phyloP scores from a whole-genome alignment of 2,113 vertebrate species.

The Anolis sagrei region DNA sequence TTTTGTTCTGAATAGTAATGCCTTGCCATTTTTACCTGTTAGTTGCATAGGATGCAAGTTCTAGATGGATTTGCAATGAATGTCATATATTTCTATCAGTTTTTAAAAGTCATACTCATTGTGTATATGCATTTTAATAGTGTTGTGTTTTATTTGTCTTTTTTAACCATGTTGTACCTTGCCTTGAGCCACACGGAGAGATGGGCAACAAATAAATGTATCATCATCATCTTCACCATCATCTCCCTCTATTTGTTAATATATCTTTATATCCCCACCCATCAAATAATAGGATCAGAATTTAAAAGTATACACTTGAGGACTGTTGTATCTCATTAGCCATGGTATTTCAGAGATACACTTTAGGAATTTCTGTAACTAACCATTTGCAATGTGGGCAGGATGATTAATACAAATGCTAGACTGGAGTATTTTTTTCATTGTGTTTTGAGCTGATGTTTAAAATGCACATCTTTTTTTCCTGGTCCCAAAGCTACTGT shows the following conservation, averaged over 20 bases:
- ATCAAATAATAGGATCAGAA: not conserved
- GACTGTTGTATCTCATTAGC: not conserved
- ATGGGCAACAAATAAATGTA: no score
- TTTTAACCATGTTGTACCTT: no score
- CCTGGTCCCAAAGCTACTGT: not conserved
- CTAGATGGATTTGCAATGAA: no score
- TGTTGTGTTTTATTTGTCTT: no score
- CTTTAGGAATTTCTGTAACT: not conserved
- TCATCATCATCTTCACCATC: not conserved
- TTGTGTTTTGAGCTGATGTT: not conserved
- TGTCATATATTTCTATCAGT: not conserved
- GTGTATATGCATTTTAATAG: no score
- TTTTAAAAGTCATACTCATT: not conserved
- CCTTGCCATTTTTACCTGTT: not conserved
- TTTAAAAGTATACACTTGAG: not conserved
- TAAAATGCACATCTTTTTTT: not conserved
- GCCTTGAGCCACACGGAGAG: no score
- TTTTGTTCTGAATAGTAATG: not conserved
- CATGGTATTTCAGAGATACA: not conserved
- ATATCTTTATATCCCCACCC: not conserved
- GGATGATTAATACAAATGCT: not conserved
- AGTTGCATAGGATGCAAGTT: not conserved
- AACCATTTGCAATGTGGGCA: not conserved
- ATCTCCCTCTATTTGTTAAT: not conserved
- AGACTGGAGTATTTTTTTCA: not conserved